These are phyloP conservation scores for Dryobates pubescens DNA, from an alignment of 2,797 vertebrate genomes.

Conservation along the genomic window DNA sequence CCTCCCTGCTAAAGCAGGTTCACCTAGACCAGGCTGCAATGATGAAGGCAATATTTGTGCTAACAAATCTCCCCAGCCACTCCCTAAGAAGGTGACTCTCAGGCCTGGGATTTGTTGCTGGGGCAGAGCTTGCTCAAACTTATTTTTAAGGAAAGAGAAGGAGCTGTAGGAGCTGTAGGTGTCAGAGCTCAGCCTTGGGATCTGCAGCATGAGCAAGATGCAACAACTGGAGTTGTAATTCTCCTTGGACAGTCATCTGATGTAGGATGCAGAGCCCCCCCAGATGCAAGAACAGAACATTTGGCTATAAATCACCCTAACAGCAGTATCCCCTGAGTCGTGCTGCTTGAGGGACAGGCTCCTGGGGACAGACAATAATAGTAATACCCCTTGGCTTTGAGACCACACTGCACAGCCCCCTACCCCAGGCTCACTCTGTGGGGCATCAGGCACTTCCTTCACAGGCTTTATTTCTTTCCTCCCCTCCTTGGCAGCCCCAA, in stretches of 20 bases:
- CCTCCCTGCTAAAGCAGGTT: too few species aligned
- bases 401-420: accelerated
- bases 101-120: background rate
- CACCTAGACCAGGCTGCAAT: too few species aligned
- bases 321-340: background rate
- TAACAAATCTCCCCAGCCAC: background rate
- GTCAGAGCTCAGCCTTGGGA: background rate
- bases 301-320: background rate
- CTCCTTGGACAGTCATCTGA: background rate
- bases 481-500: background rate
- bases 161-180: accelerated
- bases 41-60: background rate
- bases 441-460: background rate
- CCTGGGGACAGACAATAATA: background rate
- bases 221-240: background rate
- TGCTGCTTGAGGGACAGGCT: background rate
- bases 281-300: background rate
- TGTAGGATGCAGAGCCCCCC: background rate
- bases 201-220: background rate
- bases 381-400: accelerated
- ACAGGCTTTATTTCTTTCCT: background rate
- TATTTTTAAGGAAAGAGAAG: background rate
- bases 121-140: background rate
- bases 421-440: background rate
- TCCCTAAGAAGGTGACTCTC: background rate